These are phyloP conservation scores for Acheta domesticus DNA, from an alignment of 2,888 invertebrate genomes.

Conservation along the genomic window DNA sequence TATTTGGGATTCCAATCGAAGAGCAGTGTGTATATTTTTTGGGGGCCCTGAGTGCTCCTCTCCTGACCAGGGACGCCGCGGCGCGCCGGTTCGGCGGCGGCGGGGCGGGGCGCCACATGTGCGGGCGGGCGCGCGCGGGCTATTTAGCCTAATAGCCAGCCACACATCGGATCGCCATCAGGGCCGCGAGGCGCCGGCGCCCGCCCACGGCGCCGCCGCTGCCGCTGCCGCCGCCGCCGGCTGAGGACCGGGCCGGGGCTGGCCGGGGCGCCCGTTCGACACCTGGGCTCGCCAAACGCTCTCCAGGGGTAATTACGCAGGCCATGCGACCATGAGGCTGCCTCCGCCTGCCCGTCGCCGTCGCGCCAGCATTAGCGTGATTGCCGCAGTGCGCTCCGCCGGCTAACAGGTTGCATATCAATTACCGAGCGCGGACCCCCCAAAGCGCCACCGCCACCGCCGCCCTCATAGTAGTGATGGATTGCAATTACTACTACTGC, in stretches of 20 bases:
- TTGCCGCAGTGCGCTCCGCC: background rate
- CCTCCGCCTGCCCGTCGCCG: background rate
- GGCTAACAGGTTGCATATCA: constrained; percentile 18
- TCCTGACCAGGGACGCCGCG: too few relatives aligned
- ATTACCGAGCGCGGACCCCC: constrained; percentile 6
- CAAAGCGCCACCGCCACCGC: background rate
- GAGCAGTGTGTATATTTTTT: too few relatives aligned
- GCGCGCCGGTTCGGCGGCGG: too few relatives aligned
- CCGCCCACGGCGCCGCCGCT: background rate
- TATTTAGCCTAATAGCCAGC: background rate
- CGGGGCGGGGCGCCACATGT: background rate
- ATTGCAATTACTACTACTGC: constrained; percentile 18
- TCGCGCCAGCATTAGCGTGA: background rate
- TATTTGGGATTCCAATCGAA: too few relatives aligned
- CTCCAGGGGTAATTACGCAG: background rate
- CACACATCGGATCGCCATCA: background rate
- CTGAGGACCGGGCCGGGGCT: background rate
- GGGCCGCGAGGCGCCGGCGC: background rate
- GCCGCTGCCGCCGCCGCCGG: too few relatives aligned
- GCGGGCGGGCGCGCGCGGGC: background rate
- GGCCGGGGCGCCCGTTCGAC: background rate
- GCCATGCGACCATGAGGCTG: background rate
- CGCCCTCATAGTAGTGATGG: constrained; percentile 8
- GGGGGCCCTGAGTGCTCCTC: too few relatives aligned
- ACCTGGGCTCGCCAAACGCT: constrained; percentile 18